Evolutionary conservation across 1,140 invertebrate species (phyloP).

Genomic region (Colletes gigas): DNA sequence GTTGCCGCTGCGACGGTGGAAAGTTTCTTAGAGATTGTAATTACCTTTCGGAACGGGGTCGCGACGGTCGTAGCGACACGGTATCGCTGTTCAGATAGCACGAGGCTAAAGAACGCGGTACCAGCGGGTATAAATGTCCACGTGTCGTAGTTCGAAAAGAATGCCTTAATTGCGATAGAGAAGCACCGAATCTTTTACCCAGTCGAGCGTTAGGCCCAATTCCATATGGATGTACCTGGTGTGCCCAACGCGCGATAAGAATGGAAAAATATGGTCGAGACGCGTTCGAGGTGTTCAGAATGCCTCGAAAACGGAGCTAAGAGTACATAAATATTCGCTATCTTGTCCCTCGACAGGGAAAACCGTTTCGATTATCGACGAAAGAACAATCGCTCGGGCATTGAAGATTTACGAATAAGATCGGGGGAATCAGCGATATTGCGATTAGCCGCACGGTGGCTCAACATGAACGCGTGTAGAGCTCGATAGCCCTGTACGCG

Average conservation of each 20-base stretch:
- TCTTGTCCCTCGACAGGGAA: too few relatives aligned
- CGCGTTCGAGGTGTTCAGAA: too few relatives aligned
- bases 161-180: neutral
- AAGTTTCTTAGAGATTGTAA: slow-evolving; percentile 38
- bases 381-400: neutral
- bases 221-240: too few relatives aligned
- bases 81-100: slow-evolving; percentile 55
- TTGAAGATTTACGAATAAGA: neutral
- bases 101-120: slow-evolving; percentile 20
- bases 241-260: too few relatives aligned
- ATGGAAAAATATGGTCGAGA: too few relatives aligned
- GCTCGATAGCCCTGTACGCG: slow-evolving; percentile 3
- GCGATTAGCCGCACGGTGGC: neutral
- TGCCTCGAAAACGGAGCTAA: too few relatives aligned
- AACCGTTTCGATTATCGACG: too few relatives aligned
- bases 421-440: neutral
- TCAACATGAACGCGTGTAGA: neutral
- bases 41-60: slow-evolving; percentile 38
- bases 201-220: neutral
- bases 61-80: slow-evolving; percentile 29
- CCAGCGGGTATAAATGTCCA: slow-evolving; percentile 29
- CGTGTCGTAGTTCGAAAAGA: slow-evolving; percentile 25
- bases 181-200: neutral
- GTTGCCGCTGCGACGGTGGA: neutral
- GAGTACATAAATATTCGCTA: too few relatives aligned